phyloP scores from a whole-genome alignment of 2,113 vertebrate genomes.

The Malurus elegans region DNA sequence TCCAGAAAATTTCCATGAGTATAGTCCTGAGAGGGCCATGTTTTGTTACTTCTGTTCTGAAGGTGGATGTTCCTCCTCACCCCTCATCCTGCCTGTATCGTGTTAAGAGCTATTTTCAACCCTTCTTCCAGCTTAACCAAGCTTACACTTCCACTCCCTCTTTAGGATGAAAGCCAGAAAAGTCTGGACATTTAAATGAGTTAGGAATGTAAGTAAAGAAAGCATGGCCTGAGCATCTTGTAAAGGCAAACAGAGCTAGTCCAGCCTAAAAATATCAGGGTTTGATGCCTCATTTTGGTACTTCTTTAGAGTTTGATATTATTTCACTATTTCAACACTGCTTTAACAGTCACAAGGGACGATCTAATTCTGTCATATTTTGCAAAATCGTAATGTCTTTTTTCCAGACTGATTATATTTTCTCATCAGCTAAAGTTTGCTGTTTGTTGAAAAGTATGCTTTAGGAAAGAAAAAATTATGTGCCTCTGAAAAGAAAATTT shows the following conservation, averaged over 20 bases:
- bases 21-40: background rate
- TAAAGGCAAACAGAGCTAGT: background rate
- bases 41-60: background rate
- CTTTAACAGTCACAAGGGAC: background rate
- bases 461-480: background rate
- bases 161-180: background rate
- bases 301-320: background rate
- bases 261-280: background rate
- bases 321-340: background rate
- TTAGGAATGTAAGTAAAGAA: background rate
- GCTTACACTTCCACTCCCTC: background rate
- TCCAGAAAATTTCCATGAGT: background rate
- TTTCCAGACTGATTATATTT: background rate
- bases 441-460: background rate
- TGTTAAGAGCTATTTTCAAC: background rate
- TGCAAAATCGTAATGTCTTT: background rate
- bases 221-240: background rate
- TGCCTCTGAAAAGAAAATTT: background rate
- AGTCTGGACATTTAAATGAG: background rate
- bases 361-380: background rate
- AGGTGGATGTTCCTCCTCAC: background rate
- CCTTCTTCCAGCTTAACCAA: background rate
- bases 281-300: background rate
- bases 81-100: fast-evolving
- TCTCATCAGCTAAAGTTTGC: background rate